phyloP scores from a whole-genome alignment of 2,888 invertebrate genomes.

The Tiliacea aurago region DNA sequence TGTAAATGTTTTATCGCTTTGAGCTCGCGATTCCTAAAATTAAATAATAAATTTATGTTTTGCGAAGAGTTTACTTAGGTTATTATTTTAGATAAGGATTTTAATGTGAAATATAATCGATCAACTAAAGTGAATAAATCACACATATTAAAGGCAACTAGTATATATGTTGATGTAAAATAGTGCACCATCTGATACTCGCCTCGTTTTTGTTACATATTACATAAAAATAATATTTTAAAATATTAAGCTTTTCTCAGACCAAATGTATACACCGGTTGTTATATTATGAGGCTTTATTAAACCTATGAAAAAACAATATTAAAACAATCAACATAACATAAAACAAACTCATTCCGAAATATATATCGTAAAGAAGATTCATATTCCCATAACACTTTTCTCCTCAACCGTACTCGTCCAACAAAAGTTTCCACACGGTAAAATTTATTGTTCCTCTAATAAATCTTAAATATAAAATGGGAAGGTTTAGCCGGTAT shows the following conservation, averaged over 20 bases:
- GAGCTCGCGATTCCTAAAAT: slow-evolving; percentile 59
- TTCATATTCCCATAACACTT: slow-evolving; percentile 52
- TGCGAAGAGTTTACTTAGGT: slow-evolving; percentile 28
- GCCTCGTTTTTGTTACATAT: not conserved
- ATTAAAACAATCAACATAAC: slow-evolving; percentile 26
- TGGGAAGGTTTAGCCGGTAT: slow-evolving; percentile 59
- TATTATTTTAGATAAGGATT: slow-evolving; percentile 41
- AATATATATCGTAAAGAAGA: slow-evolving; percentile 28
- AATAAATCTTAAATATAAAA: slow-evolving; percentile 80
- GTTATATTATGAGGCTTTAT: not conserved
- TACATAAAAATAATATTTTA: not conserved
- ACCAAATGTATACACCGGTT: not conserved
- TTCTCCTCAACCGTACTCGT: slow-evolving; percentile 52
- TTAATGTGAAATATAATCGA: not conserved
- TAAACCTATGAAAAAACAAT: not conserved
- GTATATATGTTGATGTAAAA: not conserved
- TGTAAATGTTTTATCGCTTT: slow-evolving; percentile 62
- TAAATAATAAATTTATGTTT: slow-evolving; percentile 65
- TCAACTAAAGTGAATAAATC: not conserved
- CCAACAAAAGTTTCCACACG: slow-evolving; percentile 70
- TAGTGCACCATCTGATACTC: not conserved
- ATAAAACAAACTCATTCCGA: slow-evolving; percentile 19
- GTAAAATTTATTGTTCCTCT: slow-evolving; percentile 77
- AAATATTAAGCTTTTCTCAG: too few relatives aligned
- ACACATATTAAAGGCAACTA: not conserved